Percentiles rank a stretch among this genome's conserved stretches.
These are phyloP conservation scores for Arrhamphus sclerolepis DNA, from an alignment of 2,797 vertebrate species.

Conservation along the genomic window DNA sequence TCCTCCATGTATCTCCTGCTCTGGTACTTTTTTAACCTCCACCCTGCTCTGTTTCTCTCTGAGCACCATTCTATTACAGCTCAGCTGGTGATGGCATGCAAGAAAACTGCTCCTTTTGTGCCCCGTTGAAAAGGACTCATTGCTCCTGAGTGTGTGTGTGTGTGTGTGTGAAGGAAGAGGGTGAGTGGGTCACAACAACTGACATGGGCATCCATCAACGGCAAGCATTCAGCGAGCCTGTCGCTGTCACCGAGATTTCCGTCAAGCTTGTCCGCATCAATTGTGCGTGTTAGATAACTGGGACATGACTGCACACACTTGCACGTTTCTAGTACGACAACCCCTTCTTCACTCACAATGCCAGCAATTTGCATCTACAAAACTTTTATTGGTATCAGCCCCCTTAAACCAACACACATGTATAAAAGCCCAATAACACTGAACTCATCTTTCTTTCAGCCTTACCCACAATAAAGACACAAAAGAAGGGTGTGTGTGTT, in stretches of 20 bases:
- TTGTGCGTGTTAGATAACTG: conserved; percentile 64
- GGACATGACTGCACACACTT: conserved; percentile 34
- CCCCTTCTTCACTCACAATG: conserved; percentile 12
- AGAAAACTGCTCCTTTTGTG: conserved; percentile 70
- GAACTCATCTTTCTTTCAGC: conserved; percentile 58
- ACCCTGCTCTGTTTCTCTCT: conserved; percentile 27
- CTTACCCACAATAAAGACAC: conserved; percentile 58
- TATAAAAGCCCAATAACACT: conserved; percentile 35
- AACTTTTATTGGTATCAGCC: conserved; percentile 23
- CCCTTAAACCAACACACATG: conserved; percentile 17
- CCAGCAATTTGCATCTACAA: conserved; percentile 28
- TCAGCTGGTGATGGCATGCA: conserved; percentile 56
- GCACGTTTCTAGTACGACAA: conserved; percentile 3
- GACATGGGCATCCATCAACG: conserved; percentile 69
- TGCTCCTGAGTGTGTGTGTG: conserved; percentile 15
- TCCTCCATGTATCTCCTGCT: background rate
- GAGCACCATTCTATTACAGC: conserved; percentile 48
- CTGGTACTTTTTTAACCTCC: background rate
- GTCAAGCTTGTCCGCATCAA: conserved; percentile 69
- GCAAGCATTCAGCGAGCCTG: conserved; percentile 37
- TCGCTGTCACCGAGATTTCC: conserved; percentile 66
- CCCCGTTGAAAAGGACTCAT: conserved; percentile 43
- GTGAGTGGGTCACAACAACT: conserved; percentile 54
- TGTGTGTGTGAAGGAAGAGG: conserved; percentile 12
- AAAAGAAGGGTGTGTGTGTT: conserved; percentile 55